A percentile compares a stretch with the other conserved stretches of the same genome.
phyloP scores from a whole-genome alignment of 2,797 vertebrate species.

The Eleutherodactylus coqui region DNA sequence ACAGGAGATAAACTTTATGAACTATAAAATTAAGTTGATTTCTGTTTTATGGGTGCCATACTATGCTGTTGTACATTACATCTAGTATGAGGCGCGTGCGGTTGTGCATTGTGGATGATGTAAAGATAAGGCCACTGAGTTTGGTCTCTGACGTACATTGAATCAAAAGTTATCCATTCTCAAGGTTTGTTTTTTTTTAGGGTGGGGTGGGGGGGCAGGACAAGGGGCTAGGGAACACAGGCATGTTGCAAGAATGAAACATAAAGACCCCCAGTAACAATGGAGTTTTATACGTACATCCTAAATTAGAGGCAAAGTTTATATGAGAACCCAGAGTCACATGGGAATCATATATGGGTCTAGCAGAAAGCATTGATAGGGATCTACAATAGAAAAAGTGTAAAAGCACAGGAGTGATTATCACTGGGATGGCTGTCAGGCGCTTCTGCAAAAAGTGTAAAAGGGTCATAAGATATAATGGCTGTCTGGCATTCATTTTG shows the following conservation, averaged over 20 bases:
- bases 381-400: too few relatives aligned
- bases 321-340: neutral
- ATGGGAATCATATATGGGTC: neutral
- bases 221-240: neutral
- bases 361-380: neutral
- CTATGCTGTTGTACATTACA: too few relatives aligned
- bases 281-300: neutral
- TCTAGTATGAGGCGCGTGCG: neutral
- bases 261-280: neutral
- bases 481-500: neutral
- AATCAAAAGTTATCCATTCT: neutral
- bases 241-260: neutral
- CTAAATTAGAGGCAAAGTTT: neutral
- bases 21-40: constrained; percentile 41
- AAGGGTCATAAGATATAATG: neutral
- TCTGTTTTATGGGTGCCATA: constrained; percentile 11
- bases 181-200: neutral
- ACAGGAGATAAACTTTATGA: constrained; percentile 34
- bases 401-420: too few relatives aligned
- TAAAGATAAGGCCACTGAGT: neutral
- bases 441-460: too few relatives aligned
- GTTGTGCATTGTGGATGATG: constrained; percentile 20
- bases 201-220: neutral
- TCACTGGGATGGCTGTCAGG: too few relatives aligned
- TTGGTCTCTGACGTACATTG: neutral